Evolutionary conservation across 2,113 vertebrate genomes (phyloP), one percentile per base, ranked within the genome.

Genomic region (Fukomys damarensis): DNA sequence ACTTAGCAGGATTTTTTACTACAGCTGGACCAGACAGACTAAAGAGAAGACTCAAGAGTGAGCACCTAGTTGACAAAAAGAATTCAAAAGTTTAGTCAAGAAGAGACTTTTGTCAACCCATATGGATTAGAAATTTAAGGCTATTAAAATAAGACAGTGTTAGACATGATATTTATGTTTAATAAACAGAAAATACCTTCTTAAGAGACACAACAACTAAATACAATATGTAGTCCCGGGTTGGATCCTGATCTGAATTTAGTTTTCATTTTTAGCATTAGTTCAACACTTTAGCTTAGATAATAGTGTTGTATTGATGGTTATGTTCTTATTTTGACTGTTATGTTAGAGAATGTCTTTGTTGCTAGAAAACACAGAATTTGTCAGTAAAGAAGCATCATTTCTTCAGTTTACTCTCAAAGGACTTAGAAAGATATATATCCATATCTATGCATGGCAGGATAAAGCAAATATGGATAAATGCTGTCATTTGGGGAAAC

Each of bases 271-370:
- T 76, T 81, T 91, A 17, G 49, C 46, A 38, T 68, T 61, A 89
- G 74, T 56, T 61, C 41, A 66, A 66, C 41, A 93, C 61, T 41
- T 96, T 79, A 77, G 68, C 80, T 63, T 77, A 83, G 83, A 79
- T 89, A 91, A 82, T 41, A 74, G 32, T 58, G 19, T 41, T 54
- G 5, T 35, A 43, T 54, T 68, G 79, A 43, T 87, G n/a, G 43
- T 70, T 85, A 54, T 65, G 22, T 80, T 52, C 82, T 6, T 17
- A 93, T 72, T 96, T 96, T 93, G 74, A 93, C 76, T 65, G 81
- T 79, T 76, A 46, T 38, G 35, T 74, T 66, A 83, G 54, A 91
- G 79, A 86, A 94, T 74, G 49, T 87, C 46, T n/a, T 65, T 89
- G 9, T 49, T 90, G 46, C 84, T 63, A 56, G 70, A 91, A 90